A percentile compares a stretch with the other conserved stretches of the same genome.
These are phyloP conservation scores for Mythimna vitellina DNA, from an alignment of 2,888 invertebrate species.

Conservation along the genomic window DNA sequence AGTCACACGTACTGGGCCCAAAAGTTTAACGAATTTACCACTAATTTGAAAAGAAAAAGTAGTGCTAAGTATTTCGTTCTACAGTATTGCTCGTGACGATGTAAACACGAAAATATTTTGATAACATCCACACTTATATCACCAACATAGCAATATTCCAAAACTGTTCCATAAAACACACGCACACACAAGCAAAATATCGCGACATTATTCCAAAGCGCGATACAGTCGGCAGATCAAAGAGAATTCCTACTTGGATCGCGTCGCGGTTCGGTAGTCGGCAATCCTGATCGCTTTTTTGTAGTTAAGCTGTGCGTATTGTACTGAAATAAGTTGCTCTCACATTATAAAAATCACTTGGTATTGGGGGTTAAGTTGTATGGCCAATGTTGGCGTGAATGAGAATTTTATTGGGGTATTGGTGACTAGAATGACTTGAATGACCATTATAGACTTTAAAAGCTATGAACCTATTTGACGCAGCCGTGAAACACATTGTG, in stretches of 20 bases:
- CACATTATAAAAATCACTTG: conserved; percentile 6
- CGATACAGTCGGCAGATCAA: conserved; percentile 79
- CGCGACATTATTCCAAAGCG: conserved; percentile 61
- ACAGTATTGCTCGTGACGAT: background rate
- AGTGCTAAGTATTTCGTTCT: background rate
- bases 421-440: background rate
- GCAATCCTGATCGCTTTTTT: conserved; percentile 83
- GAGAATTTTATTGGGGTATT: background rate
- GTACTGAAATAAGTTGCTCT: conserved; percentile 63
- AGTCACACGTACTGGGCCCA: too few relatives aligned
- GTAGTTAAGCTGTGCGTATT: conserved; percentile 75
- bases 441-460: too few relatives aligned
- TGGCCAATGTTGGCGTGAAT: conserved; percentile 11
- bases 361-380: conserved; percentile 25
- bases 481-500: too few relatives aligned
- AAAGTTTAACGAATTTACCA: too few relatives aligned
- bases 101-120: conserved; percentile 3
- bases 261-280: conserved; percentile 83
- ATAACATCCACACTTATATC: conserved; percentile 16
- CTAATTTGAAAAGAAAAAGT: too few relatives aligned
- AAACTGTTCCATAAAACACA: conserved; percentile 54
- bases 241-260: conserved; percentile 75
- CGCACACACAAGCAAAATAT: conserved; percentile 35
- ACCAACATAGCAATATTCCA: conserved; percentile 27
- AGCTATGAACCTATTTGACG: too few relatives aligned